Evolutionary conservation across 2,113 vertebrate genomes (phyloP), one percentile per base, ranked within the genome.

Genomic region (Poeciliopsis prolifica): DNA sequence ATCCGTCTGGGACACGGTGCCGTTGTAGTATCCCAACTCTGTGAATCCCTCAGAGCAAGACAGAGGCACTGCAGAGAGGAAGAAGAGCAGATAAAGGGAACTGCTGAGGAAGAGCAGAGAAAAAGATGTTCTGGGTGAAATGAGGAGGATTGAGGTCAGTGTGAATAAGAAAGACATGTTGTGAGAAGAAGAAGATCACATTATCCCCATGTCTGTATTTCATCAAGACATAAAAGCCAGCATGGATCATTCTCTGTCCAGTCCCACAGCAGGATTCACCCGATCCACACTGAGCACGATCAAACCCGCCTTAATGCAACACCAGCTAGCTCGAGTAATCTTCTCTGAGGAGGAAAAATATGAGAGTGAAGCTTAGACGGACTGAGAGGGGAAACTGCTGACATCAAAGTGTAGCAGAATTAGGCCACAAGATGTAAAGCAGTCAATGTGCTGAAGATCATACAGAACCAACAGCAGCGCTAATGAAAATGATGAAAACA

Each of bases 1-100:
- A 89, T 95, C 94, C 0, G 97, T 98, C 92, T 95, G 91, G 0
- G 95, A 94, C 86, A 97, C 94, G 0, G 95, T 95, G 77, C 96
- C 96, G 0, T 95, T 96, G 91, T 97, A 98, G 77, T 97, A 96
- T 0, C 96, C 96, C 30, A 96, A 85, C 62, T 95, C 90, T 10
- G 94, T 94, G 28, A 95, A 91, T 26, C 93, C 92, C 75, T 95
- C 94, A 5, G 93, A 95, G 84, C 96, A 97, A 44, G 91, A 84
- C 19, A 93, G 90, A 86, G 95, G 94, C 0, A 62, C 97, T 97
- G 92, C 68, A 78, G 1, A 35, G 61, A 5, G 61, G 60, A 37
- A 60, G 72, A 28, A 19, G 66, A 64, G 37, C 33, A 31, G 19
- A 67, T 62, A 64, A 31, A 24, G 24, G 61, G 33, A 13, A 8